Evolutionary conservation across 2,797 vertebrate species (phyloP).

Genomic region (Rhynchonycteris naso): DNA sequence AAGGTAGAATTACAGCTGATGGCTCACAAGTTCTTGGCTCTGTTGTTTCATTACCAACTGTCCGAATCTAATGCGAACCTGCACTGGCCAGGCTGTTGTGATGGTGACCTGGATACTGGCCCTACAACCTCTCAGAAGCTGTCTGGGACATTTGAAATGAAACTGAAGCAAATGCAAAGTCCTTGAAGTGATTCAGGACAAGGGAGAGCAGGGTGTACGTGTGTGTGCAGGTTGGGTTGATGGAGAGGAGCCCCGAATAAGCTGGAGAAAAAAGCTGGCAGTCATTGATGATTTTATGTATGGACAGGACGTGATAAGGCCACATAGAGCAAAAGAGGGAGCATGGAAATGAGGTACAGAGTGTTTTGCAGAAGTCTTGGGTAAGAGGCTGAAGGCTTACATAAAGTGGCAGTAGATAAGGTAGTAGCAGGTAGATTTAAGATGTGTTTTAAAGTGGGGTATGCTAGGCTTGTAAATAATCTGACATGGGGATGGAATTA

Average conservation of each 20-base stretch:
- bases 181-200: not conserved
- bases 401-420: too few species aligned
- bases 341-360: not conserved
- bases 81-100: too few species aligned
- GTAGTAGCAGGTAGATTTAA: not conserved
- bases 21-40: too few species aligned
- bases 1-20: too few species aligned
- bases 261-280: not conserved
- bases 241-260: not conserved
- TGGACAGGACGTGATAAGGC: not conserved
- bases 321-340: accelerated
- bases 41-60: too few species aligned
- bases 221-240: not conserved
- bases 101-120: too few species aligned
- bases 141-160: not conserved
- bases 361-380: too few species aligned
- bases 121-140: too few species aligned
- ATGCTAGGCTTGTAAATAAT: not conserved
- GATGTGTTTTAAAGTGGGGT: not conserved
- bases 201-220: not conserved
- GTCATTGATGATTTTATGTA: not conserved
- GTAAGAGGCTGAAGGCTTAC: not conserved
- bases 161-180: not conserved
- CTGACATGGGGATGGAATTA: not conserved
- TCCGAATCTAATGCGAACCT: too few species aligned